phyloP scores from a whole-genome alignment of 2,888 invertebrate genomes.

The Melanotus villosus region DNA sequence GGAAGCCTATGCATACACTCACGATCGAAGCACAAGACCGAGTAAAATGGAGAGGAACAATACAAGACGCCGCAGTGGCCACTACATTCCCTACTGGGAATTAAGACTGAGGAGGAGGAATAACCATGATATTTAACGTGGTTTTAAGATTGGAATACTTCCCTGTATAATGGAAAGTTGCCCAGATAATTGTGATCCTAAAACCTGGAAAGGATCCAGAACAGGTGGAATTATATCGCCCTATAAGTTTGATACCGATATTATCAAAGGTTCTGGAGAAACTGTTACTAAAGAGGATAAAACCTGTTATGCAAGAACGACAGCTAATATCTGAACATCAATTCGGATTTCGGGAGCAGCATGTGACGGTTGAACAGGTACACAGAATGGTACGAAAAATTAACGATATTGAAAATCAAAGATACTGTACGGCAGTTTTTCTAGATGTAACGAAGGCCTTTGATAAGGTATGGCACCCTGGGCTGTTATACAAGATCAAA shows the following conservation, averaged over 20 bases:
- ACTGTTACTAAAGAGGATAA: slow-evolving; percentile 43
- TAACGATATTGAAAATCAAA: slow-evolving; percentile 14
- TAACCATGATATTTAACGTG: slow-evolving; percentile 7
- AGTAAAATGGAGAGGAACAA: no score
- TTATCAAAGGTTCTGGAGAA: slow-evolving; percentile 53
- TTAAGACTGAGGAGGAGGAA: no score
- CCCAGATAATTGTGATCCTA: slow-evolving; percentile 50
- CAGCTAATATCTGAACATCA: slow-evolving; percentile 22
- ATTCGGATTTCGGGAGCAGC: no score
- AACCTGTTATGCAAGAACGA: not conserved
- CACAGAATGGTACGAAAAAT: slow-evolving; percentile 21
- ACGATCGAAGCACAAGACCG: no score
- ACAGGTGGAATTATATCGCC: slow-evolving; percentile 46
- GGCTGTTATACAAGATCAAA: no score
- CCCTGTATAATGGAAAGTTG: slow-evolving; percentile 50
- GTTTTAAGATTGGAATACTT: not conserved
- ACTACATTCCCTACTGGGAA: no score
- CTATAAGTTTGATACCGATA: slow-evolving; percentile 52
- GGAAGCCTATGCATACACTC: no score
- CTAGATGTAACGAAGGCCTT: slow-evolving; percentile 12
- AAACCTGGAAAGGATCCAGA: slow-evolving; percentile 50
- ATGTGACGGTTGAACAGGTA: no score
- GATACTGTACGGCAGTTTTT: slow-evolving; percentile 12
- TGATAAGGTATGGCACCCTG: no score
- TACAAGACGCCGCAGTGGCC: no score